Conservation (phyloP, 2,888 invertebrate species). For the Eupeodes latifasciatus region DNA sequence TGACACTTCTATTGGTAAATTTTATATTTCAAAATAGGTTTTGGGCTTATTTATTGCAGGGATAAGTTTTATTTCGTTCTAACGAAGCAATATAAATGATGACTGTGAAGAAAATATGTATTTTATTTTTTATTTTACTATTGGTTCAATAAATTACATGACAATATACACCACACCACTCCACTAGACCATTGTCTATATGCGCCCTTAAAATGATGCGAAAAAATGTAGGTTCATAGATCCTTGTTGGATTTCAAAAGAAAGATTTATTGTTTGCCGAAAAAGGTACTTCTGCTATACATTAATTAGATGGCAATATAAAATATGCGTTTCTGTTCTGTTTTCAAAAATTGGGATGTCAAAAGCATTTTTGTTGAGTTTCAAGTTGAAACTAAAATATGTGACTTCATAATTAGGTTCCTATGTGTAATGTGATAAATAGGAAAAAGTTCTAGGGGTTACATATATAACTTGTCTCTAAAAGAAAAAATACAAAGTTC, state of each 20-base stretch:
- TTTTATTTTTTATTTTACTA: conserved; percentile 16
- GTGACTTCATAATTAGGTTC: neutral
- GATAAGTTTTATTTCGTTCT: conserved; percentile 43
- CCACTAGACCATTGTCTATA: conserved; percentile 4
- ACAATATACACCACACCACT: neutral
- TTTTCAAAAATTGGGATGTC: neutral
- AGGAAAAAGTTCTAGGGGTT: neutral
- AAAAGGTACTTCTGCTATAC: conserved; percentile 16
- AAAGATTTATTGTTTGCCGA: conserved; percentile 37
- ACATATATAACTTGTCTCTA: no score
- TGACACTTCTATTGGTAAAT: conserved; percentile 67
- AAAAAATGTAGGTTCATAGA: conserved; percentile 25
- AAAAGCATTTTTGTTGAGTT: neutral
- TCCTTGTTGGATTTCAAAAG: conserved; percentile 20
- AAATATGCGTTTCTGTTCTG: conserved; percentile 15
- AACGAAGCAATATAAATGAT: conserved; percentile 49
- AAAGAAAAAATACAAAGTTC: no score
- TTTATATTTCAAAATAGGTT: conserved; percentile 62
- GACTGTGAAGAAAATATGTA: conserved; percentile 44
- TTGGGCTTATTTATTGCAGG: conserved; percentile 56
- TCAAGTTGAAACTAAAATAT: neutral
- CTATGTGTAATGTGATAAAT: neutral
- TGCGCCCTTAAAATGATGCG: conserved; percentile 25
- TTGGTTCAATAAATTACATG: conserved; percentile 42
- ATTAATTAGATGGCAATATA: conserved; percentile 38